Evolutionary conservation across 37 sponge, comb jelly and placozoan genomes (phyloP), one percentile per base, ranked within the genome.

Genomic region (Diacarnus erythraeanus): DNA sequence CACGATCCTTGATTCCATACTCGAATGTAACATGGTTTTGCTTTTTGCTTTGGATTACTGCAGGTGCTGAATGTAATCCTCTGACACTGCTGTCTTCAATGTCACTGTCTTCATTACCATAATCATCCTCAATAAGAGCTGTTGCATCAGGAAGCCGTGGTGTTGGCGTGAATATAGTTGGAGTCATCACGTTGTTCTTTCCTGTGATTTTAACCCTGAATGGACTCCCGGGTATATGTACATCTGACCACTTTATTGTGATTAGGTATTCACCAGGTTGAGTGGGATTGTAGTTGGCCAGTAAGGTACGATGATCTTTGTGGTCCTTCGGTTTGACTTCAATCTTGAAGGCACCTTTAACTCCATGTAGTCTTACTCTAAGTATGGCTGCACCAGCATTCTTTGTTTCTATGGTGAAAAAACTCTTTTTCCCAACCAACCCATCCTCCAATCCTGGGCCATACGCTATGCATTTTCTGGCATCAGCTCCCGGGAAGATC

Each of bases 271-370:
- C 93, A 1, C 96, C 96, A 0, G 87, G 87, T 37, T 86, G 74
- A 17, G 57, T 44, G 18, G 96, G 87, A 39, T 89, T 71, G 71
- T 95, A 95, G n/a, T 64, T 30, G n/a, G 92, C 96, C 30, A 58
- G 29, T 60, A 95, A 70, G 26, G 88, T 84, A 2, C 96, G 78
- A 29, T 58, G 44, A 47, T 95, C 87, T 34, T 38, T 34, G 30
- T 74, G 73, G 56, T 89, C 90, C 2, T 38, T 65, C 22, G 92
- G 90, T 36, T 83, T 82, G 35, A 92, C 69, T 35, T 89, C 84
- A 39, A 95, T 85, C 59, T 92, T 95, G 88, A 95, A 95, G n/a
- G 90, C 86, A 72, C 86, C 78, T 66, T 76, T 89, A 43, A 93
- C 77, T 38, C 94, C 94, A 42, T 87, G 90, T 44, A 93, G 80